Base-by-base conservation (phyloP, 2,888 invertebrate genomes). In the Trilocha varians region DNA sequence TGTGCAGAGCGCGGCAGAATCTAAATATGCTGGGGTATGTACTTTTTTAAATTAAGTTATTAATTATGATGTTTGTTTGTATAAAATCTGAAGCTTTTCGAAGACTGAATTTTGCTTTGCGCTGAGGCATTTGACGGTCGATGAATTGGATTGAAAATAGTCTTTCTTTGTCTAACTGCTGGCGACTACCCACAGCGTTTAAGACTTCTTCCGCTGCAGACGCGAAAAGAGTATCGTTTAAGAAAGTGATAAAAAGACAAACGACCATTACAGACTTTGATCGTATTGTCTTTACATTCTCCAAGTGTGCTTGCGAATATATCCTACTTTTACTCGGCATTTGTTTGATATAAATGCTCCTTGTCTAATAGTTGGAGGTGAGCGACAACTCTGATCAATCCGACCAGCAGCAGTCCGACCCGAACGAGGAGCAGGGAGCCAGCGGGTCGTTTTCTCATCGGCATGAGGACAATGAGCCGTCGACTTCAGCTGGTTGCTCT, bases 1-100 rank as follows among this genome's bases (percentile, higher is more conserved):
- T 47, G 36, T 49, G 0, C 50, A 52, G 37, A 46, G 39, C 9
- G 9, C 44, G 3, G 25, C 4, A 6, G 2, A 59, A 11, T 32
- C 16, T 4, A 3, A 16, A 38, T 38, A 16, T 32, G 16, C 3
- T 6, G 33, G 16, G 38, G 38, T 38, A 38, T 8, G 32, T 33
- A n/a, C n/a, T n/a, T n/a, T n/a, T 25, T 25, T 25, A 25, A 25
- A 11, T 25, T 25, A 9, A 9, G 6, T 25, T 25, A 9, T 25
- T 25, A n/a, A n/a, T n/a, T n/a, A n/a, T n/a, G n/a, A n/a, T n/a
- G n/a, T n/a, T n/a, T n/a, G n/a, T n/a, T n/a, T n/a, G n/a, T n/a
- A n/a, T n/a, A n/a, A n/a, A n/a, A n/a, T n/a, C n/a, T n/a, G n/a
- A n/a, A n/a, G n/a, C n/a, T n/a, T n/a, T n/a, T n/a, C n/a, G n/a